Conservation (phyloP, 2,113 vertebrate genomes). For the Coregonus clupeaformis region DNA sequence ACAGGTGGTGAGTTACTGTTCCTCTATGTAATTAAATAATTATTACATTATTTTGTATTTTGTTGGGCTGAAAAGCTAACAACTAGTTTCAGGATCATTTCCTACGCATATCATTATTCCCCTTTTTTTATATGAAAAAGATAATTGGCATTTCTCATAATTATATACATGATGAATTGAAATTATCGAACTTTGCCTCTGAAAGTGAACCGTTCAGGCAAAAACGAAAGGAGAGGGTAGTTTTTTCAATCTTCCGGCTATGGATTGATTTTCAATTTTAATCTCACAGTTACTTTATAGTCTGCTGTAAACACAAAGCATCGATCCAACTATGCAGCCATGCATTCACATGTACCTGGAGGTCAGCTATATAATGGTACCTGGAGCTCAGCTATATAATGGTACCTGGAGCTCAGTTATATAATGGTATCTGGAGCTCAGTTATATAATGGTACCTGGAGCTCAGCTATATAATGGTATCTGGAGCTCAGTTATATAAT, state of each 20-base stretch:
- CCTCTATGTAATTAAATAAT: conserved; percentile 24
- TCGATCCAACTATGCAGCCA: conserved; percentile 16
- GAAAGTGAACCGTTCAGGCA: no score
- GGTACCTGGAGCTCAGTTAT: no score
- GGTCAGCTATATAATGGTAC: no score
- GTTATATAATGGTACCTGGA: no score
- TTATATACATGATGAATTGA: no score
- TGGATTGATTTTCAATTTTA: conserved; percentile 13
- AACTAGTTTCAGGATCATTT: conserved; percentile 8
- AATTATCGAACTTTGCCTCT: no score
- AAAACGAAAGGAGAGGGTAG: not conserved
- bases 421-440: no score
- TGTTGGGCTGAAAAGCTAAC: not conserved
- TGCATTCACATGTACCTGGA: conserved; percentile 20
- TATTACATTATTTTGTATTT: conserved; percentile 33
- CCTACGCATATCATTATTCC: conserved; percentile 3
- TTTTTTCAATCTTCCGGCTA: not conserved
- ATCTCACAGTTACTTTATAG: conserved; percentile 6
- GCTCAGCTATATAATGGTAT: no score
- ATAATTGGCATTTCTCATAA: conserved; percentile 1
- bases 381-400: no score
- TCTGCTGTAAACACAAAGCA: not conserved
- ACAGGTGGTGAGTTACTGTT: conserved; percentile 30
- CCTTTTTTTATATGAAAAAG: conserved; percentile 3
- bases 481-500: no score